Evolutionary conservation across 2,113 vertebrate genomes (phyloP).

Genomic region (Sorex araneus): DNA sequence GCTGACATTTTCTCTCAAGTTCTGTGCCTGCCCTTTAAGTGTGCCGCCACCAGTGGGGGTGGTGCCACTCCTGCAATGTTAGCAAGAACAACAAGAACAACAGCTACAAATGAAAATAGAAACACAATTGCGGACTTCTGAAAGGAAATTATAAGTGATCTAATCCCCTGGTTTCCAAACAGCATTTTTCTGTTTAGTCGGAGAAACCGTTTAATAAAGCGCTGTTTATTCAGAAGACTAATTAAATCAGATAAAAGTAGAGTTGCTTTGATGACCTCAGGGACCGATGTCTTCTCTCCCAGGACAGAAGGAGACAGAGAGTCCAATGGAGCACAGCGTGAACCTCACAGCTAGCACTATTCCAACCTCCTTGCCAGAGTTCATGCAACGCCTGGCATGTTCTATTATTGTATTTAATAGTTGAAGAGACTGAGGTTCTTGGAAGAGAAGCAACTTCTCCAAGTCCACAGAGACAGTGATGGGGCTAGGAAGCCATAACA

Average conservation of each 20-base stretch:
- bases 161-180: not conserved
- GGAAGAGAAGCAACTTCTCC: not conserved
- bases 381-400: not conserved
- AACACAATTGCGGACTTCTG: not conserved
- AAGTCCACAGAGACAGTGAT: not conserved
- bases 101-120: not conserved
- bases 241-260: not conserved
- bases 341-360: rapidly evolving
- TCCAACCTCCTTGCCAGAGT: not conserved
- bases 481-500: not conserved
- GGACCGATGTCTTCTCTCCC: not conserved
- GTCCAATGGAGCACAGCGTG: rapidly evolving
- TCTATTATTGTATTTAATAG: not conserved
- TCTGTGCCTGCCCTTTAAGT: not conserved
- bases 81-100: not conserved
- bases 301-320: rapidly evolving
- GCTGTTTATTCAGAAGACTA: slow-evolving; percentile 10
- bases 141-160: slow-evolving; percentile 16
- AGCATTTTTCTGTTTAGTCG: not conserved
- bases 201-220: slow-evolving; percentile 36
- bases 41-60: rapidly evolving
- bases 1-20: not conserved
- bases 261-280: not conserved
- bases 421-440: not conserved
- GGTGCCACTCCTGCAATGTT: not conserved